These are phyloP conservation scores for Phyllostomus hastatus DNA, from an alignment of 2,113 vertebrate species.

Conservation along the genomic window DNA sequence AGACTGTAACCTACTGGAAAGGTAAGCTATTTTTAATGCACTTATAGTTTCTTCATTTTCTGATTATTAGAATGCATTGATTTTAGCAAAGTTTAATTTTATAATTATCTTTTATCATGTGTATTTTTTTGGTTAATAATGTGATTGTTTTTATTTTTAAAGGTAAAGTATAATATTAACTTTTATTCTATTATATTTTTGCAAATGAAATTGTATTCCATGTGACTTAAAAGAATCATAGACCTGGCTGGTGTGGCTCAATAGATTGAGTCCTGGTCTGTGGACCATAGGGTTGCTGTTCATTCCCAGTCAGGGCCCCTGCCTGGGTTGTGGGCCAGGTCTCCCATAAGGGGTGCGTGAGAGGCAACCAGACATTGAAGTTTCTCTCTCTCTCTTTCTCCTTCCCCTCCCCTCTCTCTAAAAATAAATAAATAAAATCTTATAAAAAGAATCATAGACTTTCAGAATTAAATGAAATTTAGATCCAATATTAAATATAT, in stretches of 20 bases:
- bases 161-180: not conserved
- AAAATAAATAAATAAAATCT: too few species aligned
- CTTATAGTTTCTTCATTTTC: not conserved
- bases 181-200: not conserved
- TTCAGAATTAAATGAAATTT: constrained; percentile 17
- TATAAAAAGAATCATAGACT: not conserved
- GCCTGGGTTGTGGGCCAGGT: too few species aligned
- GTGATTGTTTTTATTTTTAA: not conserved
- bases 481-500: not conserved
- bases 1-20: not conserved
- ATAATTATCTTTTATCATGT: not conserved
- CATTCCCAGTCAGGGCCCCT: too few species aligned
- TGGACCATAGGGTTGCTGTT: too few species aligned
- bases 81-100: constrained; percentile 8
- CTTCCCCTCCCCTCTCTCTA: too few species aligned
- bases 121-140: not conserved
- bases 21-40: not conserved
- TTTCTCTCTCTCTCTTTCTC: too few species aligned
- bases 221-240: not conserved
- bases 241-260: too few species aligned
- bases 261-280: too few species aligned
- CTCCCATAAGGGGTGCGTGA: too few species aligned
- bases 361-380: too few species aligned
- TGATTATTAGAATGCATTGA: not conserved
- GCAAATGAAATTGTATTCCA: not conserved